Base-by-base conservation (phyloP, 2,797 vertebrate genomes). In the Fundulus diaphanus region DNA sequence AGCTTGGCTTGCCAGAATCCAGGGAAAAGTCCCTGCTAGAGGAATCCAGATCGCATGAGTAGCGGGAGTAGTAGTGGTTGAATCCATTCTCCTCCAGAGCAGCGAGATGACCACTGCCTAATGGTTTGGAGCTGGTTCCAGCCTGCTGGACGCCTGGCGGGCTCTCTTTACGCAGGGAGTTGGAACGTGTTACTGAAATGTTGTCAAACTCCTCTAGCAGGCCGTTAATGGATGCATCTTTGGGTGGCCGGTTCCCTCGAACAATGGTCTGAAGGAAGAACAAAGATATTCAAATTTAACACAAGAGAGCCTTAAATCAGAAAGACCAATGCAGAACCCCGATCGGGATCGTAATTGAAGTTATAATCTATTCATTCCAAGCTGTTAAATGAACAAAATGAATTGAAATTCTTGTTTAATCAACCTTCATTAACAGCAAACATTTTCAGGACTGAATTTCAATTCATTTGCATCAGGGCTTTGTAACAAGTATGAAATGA, bases 181-280 rank as follows among this genome's bases (percentile, higher is more conserved):
- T 99, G 90, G 98, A 99, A 48, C 98, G 96, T 0, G 98, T 99
- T 81, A 99, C 98, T 0, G 98, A 99, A 92, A 99, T 98, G 88
- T 96, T 98, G 96, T 99, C 97, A 0, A 99, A 99, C 86, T 99
- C 98, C 91, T 99, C 98, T 46, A 99, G 94, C 66, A 99, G 95
- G 78, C 98, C 98, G 0, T 99, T 99, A 92, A 99, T 98, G 78
- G 97, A 97, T 35, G 96, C 93, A 63, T 99, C 98, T 89, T 97
- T 97, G 82, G 96, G 96, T 11, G 97, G 96, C 76, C 97, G 96
- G 92, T 97, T 98, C 76, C 98, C 98, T 91, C 98, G 95, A 83
- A 99, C 98, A 65, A 99, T 99, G 72, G 97, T 99, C 98, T 99
- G 88, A 37, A 80, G 92, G 74, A 73, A 83, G 78, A 88, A 79